phyloP scores from a whole-genome alignment of 53 echinoderm and acorn worm genomes.

The Stichopus horrens region DNA sequence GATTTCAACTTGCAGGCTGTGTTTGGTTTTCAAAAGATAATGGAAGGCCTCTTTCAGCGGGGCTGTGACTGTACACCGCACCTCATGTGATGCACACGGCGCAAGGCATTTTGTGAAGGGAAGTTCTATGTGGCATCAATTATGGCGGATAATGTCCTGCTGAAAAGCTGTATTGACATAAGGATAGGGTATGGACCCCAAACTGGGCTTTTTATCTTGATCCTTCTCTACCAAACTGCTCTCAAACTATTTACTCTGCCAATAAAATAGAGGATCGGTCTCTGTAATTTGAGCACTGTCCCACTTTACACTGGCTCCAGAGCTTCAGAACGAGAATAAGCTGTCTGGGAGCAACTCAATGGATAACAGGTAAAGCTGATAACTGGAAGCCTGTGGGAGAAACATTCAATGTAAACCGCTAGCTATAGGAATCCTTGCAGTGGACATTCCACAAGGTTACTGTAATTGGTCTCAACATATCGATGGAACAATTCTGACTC shows the following conservation, averaged over 20 bases:
- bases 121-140: slow-evolving; percentile 4
- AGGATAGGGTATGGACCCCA: slow-evolving; percentile 21
- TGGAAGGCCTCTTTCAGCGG: neutral
- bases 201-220: slow-evolving; percentile 22
- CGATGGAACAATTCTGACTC: too few relatives aligned
- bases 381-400: slow-evolving; percentile 1
- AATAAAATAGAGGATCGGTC: slow-evolving; percentile 33
- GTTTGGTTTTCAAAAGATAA: neutral
- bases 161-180: slow-evolving; percentile 28
- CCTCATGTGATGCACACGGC: neutral
- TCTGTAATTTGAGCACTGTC: slow-evolving; percentile 36
- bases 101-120: neutral
- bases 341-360: slow-evolving; percentile 16
- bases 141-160: slow-evolving; percentile 39
- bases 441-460: neutral
- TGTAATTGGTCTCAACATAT: neutral
- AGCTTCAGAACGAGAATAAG: neutral
- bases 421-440: neutral
- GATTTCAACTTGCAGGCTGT: neutral
- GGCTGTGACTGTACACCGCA: neutral
- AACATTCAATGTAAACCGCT: slow-evolving; percentile 5
- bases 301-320: slow-evolving; percentile 38
- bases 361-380: slow-evolving; percentile 28
- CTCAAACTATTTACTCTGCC: slow-evolving; percentile 36
- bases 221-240: slow-evolving; percentile 4